phyloP scores from a whole-genome alignment of 2,888 invertebrate species.

The Leptinotarsa haldemani region DNA sequence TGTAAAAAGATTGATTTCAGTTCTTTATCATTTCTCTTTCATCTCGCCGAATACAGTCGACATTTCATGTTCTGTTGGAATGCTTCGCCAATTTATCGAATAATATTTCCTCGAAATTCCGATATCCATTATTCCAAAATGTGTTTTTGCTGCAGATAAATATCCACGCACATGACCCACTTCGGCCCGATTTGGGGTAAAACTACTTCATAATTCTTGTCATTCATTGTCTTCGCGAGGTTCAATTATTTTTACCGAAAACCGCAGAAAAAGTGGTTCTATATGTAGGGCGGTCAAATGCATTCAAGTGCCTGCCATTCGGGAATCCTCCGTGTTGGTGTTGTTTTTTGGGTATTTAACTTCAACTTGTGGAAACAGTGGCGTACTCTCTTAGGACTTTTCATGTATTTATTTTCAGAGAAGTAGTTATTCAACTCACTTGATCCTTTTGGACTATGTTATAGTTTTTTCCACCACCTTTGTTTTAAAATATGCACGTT shows the following conservation, averaged over 20 bases:
- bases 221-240: constrained; percentile 23
- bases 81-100: background rate
- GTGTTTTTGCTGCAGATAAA: constrained; percentile 29
- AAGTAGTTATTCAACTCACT: too few species aligned
- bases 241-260: constrained; percentile 38
- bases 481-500: too few species aligned
- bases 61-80: background rate
- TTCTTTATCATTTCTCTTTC: constrained; percentile 24
- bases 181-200: constrained; percentile 31
- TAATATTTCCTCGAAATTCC: constrained; percentile 25
- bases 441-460: too few species aligned
- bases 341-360: background rate
- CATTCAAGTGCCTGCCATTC: constrained; percentile 19
- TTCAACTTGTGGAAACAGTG: constrained; percentile 4
- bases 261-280: constrained; percentile 35
- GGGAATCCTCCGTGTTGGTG: background rate
- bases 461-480: too few species aligned
- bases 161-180: constrained; percentile 31
- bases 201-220: constrained; percentile 25
- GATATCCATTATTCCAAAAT: constrained; percentile 14
- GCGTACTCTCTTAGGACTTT: background rate
- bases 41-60: background rate
- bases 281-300: constrained; percentile 34
- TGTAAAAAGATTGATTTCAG: background rate
- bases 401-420: too few species aligned